Percentiles rank a stretch among this genome's conserved stretches.
Conservation (phyloP, 2,113 vertebrate species). For the Eleginops maclovinus region DNA sequence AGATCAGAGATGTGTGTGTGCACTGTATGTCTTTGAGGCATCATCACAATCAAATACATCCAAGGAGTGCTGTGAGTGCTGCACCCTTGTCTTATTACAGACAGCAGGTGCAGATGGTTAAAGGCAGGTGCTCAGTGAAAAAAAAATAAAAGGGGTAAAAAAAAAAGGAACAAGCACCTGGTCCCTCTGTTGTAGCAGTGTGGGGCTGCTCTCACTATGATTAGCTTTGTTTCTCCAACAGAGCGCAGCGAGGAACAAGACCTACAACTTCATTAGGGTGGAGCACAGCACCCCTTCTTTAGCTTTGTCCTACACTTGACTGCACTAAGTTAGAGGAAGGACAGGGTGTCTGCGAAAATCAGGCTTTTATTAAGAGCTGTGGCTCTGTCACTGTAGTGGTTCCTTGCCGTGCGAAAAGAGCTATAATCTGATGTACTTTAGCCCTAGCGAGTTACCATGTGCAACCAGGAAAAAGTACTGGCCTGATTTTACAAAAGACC, state of each 20-base stretch:
- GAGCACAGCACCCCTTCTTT: constrained; percentile 46
- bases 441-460: neutral
- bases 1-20: constrained; percentile 44
- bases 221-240: constrained; percentile 80
- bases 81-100: constrained; percentile 71
- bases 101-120: constrained; percentile 81
- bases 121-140: constrained; percentile 72
- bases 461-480: constrained; percentile 7
- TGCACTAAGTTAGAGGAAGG: constrained; percentile 40
- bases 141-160: constrained; percentile 17
- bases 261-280: constrained; percentile 80
- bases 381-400: neutral
- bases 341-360: constrained; percentile 31
- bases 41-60: constrained; percentile 42
- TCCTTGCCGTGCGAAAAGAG: constrained; percentile 32
- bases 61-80: constrained; percentile 45
- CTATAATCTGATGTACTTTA: constrained; percentile 50
- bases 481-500: constrained; percentile 31
- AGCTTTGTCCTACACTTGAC: constrained; percentile 65
- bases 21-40: constrained; percentile 50
- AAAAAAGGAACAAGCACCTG: constrained; percentile 74
- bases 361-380: constrained; percentile 30
- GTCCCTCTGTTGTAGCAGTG: constrained; percentile 74
- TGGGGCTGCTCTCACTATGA: constrained; percentile 71
- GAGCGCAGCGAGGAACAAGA: constrained; percentile 74